Conservation (phyloP, 2,797 vertebrate species). For the Fratercula arctica region DNA sequence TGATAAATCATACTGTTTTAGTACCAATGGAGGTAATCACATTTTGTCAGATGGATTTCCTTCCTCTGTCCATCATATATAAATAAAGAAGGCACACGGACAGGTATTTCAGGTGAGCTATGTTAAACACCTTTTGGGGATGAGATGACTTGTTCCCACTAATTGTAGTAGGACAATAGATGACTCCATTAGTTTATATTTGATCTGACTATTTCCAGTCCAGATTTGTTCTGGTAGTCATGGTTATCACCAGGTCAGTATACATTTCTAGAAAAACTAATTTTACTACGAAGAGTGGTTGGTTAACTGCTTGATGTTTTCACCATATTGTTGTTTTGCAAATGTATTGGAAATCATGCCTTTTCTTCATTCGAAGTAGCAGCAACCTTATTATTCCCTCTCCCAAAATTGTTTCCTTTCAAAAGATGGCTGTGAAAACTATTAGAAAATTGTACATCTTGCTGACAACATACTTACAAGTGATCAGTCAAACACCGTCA, state of each 20-base stretch:
- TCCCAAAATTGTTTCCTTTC: not conserved
- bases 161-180: not conserved
- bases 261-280: not conserved
- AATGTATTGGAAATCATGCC: constrained; percentile 39
- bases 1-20: not conserved
- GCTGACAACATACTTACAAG: constrained; percentile 21
- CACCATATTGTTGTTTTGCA: not conserved
- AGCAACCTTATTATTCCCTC: not conserved
- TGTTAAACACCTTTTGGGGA: not conserved
- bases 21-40: not conserved
- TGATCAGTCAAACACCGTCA: constrained; percentile 37
- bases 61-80: not conserved
- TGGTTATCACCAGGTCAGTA: not conserved
- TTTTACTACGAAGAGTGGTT: not conserved
- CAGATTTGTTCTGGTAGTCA: not conserved
- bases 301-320: not conserved
- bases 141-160: not conserved
- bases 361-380: not conserved
- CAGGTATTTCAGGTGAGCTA: not conserved
- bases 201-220: not conserved
- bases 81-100: not conserved
- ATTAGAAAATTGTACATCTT: constrained; percentile 27
- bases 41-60: not conserved
- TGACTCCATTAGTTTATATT: not conserved
- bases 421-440: not conserved